Evolutionary conservation across 2,113 vertebrate genomes (phyloP).

Genomic region (Procavia capensis): DNA sequence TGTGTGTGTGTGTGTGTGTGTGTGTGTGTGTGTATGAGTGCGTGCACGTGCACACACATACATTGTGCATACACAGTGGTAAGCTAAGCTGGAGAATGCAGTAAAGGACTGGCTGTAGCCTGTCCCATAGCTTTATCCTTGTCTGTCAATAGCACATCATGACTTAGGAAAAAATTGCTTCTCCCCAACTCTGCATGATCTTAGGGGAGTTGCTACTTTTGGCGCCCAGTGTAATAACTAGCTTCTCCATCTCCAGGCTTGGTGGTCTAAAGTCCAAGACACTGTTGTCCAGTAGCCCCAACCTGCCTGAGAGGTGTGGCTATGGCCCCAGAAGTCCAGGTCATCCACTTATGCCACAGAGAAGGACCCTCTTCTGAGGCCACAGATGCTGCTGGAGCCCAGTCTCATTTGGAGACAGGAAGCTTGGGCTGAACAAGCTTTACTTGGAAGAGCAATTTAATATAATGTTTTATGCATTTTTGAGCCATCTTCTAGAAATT

Average conservation of each 20-base stretch:
- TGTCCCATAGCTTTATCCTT: background rate
- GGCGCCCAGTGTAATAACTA: background rate
- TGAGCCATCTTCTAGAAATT: conserved; percentile 17
- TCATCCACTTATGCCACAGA: background rate
- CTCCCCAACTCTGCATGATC: background rate
- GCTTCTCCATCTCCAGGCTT: background rate
- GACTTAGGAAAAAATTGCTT: background rate
- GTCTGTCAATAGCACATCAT: background rate
- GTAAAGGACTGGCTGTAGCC: background rate
- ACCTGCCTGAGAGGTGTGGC: background rate
- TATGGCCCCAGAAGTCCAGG: background rate
- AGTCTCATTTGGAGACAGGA: background rate
- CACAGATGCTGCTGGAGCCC: background rate
- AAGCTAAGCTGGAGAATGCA: background rate
- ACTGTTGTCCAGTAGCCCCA: background rate
- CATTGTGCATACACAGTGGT: too few species aligned
- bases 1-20: background rate
- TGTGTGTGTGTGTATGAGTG: background rate
- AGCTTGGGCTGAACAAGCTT: background rate
- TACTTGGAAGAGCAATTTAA: background rate
- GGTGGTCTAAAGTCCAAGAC: background rate
- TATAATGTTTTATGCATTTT: background rate
- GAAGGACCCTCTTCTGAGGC: background rate
- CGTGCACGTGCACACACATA: too few species aligned
- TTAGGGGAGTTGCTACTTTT: background rate